A percentile compares a stretch with the other conserved stretches of the same genome.
phyloP scores from a whole-genome alignment of 2,888 invertebrate genomes.

The Cactoblastis cactorum region DNA sequence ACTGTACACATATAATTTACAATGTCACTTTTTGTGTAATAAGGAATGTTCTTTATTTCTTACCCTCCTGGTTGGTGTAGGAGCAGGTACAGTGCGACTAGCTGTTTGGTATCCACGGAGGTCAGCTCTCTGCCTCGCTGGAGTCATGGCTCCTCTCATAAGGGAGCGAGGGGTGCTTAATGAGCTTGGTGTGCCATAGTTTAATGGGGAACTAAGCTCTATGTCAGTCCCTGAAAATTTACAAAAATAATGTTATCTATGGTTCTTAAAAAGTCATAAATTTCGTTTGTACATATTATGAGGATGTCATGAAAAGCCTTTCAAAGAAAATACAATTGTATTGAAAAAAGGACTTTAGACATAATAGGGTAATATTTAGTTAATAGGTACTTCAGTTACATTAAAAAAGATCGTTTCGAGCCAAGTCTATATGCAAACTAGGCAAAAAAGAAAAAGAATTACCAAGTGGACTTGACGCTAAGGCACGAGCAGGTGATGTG shows the following conservation, averaged over 20 bases:
- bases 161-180: conserved; percentile 90
- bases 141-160: conserved; percentile 87
- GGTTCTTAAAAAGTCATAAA: too few species aligned
- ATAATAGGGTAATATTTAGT: too few species aligned
- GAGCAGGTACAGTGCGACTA: conserved; percentile 62
- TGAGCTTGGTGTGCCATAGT: conserved; percentile 95
- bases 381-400: too few species aligned
- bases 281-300: too few species aligned
- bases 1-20: too few species aligned
- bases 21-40: too few species aligned
- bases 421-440: too few species aligned
- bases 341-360: too few species aligned
- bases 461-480: conserved; percentile 71
- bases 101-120: conserved; percentile 83
- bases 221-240: conserved; percentile 80
- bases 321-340: too few species aligned
- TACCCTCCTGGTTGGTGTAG: conserved; percentile 61
- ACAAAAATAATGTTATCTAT: too few species aligned
- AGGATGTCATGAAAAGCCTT: too few species aligned
- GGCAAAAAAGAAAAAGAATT: conserved; percentile 20
- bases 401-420: too few species aligned
- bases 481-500: conserved; percentile 60
- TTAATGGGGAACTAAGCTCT: conserved; percentile 95
- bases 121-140: conserved; percentile 90
- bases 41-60: conserved; percentile 22